Evolutionary conservation across 2,888 invertebrate genomes (phyloP), one percentile per base, ranked within the genome.

Genomic region (Deroplatys truncata): DNA sequence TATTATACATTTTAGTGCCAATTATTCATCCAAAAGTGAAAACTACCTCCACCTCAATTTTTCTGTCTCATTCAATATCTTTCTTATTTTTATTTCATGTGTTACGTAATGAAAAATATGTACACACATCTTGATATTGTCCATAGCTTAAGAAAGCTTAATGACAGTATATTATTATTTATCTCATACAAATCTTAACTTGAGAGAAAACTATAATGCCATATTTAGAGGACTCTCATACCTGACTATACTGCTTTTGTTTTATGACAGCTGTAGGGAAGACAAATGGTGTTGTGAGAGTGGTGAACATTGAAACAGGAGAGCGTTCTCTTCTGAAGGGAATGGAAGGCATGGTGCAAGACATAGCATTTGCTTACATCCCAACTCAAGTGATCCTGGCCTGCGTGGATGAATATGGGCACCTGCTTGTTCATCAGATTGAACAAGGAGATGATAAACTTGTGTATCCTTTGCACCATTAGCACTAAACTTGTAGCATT

Each of bases 311-410:
- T 91, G 96, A 96, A 90, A 95, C 96, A 2, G 96, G 97, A 92
- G 95, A 96, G 91, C 95, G 98, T 89, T 95, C 96, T 1, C 94
- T 99, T 31, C 96, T 99, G 88, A 98, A 98, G 93, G 98, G 98
- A 84, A 97, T 98, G 95, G 96, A 96, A 88, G 98, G 98, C 83
- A 95, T 97, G 93, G 97, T 99, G n/a, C 96, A 97, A 93, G 99
- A 99, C 93, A 93, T 99, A 87, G 96, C 98, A 1, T 99, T 99
- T 94, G 98, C 98, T 7, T 97, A 97, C 93, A 96, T 97, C 85
- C 95, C 96, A 91, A 95, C 95, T 89, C 96, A 97, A 91, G 96
- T 97, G 84, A 95, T 98, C 90, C 94, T 99, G 84, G 99, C 98
- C 0, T 97, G 97, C 91, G 97, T 98, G 88, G 99, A 99, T 93